phyloP scores from a whole-genome alignment of 2,888 invertebrate genomes.

The Andrena praecox region DNA sequence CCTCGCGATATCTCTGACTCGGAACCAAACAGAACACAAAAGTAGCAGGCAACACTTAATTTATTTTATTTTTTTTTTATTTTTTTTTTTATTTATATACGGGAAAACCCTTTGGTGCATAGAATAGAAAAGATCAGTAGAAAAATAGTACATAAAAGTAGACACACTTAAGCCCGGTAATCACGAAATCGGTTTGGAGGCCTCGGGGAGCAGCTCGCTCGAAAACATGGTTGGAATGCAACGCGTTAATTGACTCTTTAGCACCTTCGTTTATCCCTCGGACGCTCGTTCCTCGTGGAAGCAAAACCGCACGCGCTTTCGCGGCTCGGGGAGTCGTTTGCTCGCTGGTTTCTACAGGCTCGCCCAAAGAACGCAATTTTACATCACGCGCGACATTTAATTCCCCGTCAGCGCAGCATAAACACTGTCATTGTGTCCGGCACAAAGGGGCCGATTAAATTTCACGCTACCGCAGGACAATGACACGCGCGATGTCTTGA shows the following conservation, averaged over 20 bases:
- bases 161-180: not conserved
- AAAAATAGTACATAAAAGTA: constrained; percentile 6
- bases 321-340: constrained; percentile 4
- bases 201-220: constrained; percentile 3
- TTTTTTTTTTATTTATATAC: too few relatives aligned
- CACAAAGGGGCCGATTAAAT: constrained; percentile 24
- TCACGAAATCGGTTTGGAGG: not conserved
- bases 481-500: not conserved
- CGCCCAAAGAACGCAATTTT: not conserved
- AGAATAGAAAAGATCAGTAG: too few relatives aligned
- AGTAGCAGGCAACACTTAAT: not conserved
- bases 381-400: not conserved
- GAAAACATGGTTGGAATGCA: not conserved
- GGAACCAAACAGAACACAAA: not conserved
- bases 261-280: not conserved
- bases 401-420: not conserved
- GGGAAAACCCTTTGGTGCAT: too few relatives aligned
- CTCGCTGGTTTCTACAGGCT: not conserved
- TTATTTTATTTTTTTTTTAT: too few relatives aligned
- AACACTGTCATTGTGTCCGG: not conserved
- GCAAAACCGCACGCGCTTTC: constrained; percentile 15
- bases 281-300: constrained; percentile 11
- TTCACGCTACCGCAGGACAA: constrained; percentile 10
- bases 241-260: constrained; percentile 37
- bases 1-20: constrained; percentile 7